These are phyloP conservation scores for Heteromurus nitidus DNA, from an alignment of 2,888 invertebrate genomes.

Conservation along the genomic window DNA sequence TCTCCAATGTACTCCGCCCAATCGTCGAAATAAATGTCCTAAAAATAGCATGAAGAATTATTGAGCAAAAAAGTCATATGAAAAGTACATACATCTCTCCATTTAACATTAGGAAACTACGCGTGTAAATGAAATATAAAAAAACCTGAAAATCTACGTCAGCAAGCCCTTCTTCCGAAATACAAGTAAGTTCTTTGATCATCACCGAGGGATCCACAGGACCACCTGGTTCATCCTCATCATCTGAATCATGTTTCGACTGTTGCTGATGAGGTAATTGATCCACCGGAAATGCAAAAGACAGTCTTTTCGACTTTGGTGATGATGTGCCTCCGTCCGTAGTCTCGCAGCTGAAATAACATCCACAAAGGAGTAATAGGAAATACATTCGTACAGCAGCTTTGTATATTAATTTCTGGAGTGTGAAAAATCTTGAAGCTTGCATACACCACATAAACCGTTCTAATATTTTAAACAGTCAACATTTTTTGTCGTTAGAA, in stretches of 20 bases:
- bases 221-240: conserved; percentile 66
- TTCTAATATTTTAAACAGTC: too few relatives aligned
- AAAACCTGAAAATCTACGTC: conserved; percentile 89
- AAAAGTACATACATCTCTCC: too few relatives aligned
- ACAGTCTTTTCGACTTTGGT: conserved; percentile 78
- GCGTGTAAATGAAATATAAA: too few relatives aligned
- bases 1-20: conserved; percentile 76
- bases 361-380: background rate
- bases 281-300: conserved; percentile 72
- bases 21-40: conserved; percentile 73
- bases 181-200: conserved; percentile 83
- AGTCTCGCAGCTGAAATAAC: conserved; percentile 70
- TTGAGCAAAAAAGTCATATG: too few relatives aligned
- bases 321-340: conserved; percentile 76
- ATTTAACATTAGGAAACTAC: too few relatives aligned
- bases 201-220: conserved; percentile 65
- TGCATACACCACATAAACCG: too few relatives aligned
- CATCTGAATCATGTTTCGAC: conserved; percentile 65
- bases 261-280: conserved; percentile 63
- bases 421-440: too few relatives aligned
- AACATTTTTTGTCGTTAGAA: too few relatives aligned
- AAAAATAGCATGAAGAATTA: conserved; percentile 38
- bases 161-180: conserved; percentile 89
- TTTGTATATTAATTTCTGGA: too few relatives aligned
- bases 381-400: too few relatives aligned